These are phyloP conservation scores for Copidosoma floridanum DNA, from an alignment of 1,140 invertebrate genomes.

Conservation along the genomic window DNA sequence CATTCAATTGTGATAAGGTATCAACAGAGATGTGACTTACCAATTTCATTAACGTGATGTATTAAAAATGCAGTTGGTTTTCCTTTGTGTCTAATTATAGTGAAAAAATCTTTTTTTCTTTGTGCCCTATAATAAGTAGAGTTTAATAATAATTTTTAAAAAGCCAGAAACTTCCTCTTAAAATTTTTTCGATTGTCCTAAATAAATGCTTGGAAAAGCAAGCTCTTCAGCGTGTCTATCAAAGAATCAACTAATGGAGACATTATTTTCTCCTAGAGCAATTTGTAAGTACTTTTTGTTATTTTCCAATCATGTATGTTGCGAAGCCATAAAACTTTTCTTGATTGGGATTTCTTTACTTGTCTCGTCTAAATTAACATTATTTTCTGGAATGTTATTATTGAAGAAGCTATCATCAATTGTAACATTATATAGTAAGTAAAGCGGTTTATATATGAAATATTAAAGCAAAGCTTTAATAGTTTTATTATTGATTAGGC, in stretches of 20 bases:
- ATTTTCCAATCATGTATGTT: slow-evolving; percentile 42
- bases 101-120: slow-evolving; percentile 47
- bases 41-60: slow-evolving; percentile 39
- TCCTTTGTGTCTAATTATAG: slow-evolving; percentile 39
- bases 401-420: no score
- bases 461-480: no score
- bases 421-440: no score
- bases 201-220: slow-evolving; percentile 46
- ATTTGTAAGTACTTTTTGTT: slow-evolving; percentile 37
- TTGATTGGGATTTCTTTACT: slow-evolving; percentile 33
- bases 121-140: slow-evolving; percentile 37
- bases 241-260: slow-evolving; percentile 31
- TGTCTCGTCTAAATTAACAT: slow-evolving; percentile 22
- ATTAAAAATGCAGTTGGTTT: slow-evolving; percentile 39
- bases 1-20: slow-evolving; percentile 36
- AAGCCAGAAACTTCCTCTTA: slow-evolving; percentile 30
- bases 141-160: slow-evolving; percentile 29
- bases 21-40: slow-evolving; percentile 38
- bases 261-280: slow-evolving; percentile 35
- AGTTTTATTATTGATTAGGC: no score
- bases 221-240: slow-evolving; percentile 44
- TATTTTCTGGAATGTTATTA: background rate
- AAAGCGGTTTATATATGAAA: no score
- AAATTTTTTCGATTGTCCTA: slow-evolving; percentile 39
- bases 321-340: slow-evolving; percentile 36